Base-by-base conservation (phyloP, 2,797 vertebrate genomes). In the Esox lucius region DNA sequence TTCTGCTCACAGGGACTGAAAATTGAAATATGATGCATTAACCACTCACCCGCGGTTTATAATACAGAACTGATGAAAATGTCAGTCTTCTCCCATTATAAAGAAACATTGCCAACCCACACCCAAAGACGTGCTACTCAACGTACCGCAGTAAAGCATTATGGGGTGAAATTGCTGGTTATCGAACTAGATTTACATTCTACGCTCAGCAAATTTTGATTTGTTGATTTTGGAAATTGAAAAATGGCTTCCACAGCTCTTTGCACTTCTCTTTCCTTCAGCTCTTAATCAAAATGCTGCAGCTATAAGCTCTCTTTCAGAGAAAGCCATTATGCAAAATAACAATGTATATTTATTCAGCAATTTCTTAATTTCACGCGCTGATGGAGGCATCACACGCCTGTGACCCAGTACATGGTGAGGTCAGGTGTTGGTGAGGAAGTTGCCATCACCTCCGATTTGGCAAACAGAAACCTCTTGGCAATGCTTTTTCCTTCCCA, bases 291-390 rank as follows among this genome's bases (percentile, higher is more conserved):
- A 91, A 84, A 87, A 75, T 72, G 80, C 62, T 35, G 79, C 77
- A 78, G 81, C 82, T 85, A 75, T 83, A 83, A 83, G 84, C 84
- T 78, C 75, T 80, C 77, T 87, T 89, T 87, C 71, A 61, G 78
- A 75, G 81, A 78, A 84, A 22, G 71, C 83, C 86, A 87, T 90
- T 91, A 88, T 88, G 86, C 83, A 59, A 68, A 82, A 82, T 82
- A 79, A 77, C 88, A 89, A 90, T 83, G 83, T 87, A 88, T 87
- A 90, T 89, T 24, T 11, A 28, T 15, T 24, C 22, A 90, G 84
- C 79, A 71, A 83, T 90, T 90, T 88, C 80, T 87, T 86, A 90
- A 92, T 92, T 91, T 92, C 90, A 92, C 49, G 87, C 83, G 71
- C 79, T 78, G n/a, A 66, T 80, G 89, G 74, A 8, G 31, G 75